A percentile compares a stretch with the other conserved stretches of the same genome.
Evolutionary conservation across 1,140 invertebrate species (phyloP).

Genomic region (Ylistrum balloti): DNA sequence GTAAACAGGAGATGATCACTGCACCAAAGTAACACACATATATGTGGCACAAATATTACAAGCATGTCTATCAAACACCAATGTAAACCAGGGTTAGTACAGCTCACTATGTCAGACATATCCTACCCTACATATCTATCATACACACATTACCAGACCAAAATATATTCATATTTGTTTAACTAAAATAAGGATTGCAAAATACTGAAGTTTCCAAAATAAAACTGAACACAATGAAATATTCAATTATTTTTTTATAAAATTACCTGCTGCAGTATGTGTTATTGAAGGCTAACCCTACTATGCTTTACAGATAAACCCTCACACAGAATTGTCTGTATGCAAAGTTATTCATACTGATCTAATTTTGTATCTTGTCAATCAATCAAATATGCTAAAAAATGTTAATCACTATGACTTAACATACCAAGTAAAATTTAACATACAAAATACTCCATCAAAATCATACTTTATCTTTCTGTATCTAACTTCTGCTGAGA

Average conservation of each 20-base stretch:
- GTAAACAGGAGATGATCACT: background rate
- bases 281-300: no score
- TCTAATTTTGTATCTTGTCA: background rate
- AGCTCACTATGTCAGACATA: background rate
- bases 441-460: background rate
- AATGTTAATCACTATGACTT: background rate
- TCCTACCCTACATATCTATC: no score
- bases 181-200: no score
- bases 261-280: no score
- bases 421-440: background rate
- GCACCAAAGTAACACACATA: background rate
- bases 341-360: background rate
- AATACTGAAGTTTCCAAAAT: background rate
- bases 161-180: no score
- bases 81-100: slow-evolving; percentile 10
- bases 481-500: background rate
- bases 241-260: no score
- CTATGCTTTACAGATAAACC: background rate
- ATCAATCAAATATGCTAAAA: slow-evolving; percentile 5
- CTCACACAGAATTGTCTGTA: background rate
- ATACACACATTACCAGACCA: no score
- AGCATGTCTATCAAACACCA: background rate
- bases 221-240: no score
- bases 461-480: background rate
- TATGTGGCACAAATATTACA: slow-evolving; percentile 21